Evolutionary conservation across 2,797 vertebrate genomes (phyloP).

Genomic region (Acanthopagrus latus): DNA sequence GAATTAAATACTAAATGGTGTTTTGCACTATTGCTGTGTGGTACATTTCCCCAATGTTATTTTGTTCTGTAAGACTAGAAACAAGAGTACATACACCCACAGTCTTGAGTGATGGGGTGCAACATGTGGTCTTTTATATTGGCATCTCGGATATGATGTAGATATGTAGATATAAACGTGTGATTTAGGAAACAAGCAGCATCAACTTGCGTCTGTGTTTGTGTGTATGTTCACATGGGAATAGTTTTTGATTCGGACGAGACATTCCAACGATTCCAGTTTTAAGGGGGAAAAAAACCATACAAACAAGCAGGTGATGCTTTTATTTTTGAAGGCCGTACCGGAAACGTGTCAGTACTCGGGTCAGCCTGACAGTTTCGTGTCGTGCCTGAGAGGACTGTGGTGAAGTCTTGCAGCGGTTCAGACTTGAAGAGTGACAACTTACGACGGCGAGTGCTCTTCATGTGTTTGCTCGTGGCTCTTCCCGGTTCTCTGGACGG

Average conservation of each 20-base stretch:
- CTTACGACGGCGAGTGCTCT: slow-evolving; percentile 65
- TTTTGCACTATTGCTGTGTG: no score
- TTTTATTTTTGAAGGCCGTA: slow-evolving; percentile 44
- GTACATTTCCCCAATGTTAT: no score
- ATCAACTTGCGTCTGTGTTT: no score
- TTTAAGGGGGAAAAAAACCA: no score
- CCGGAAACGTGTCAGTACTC: slow-evolving; percentile 3
- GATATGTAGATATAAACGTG: neutral
- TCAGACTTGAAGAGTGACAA: slow-evolving; percentile 69
- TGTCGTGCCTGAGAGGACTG: slow-evolving; percentile 62
- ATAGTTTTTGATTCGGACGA: no score
- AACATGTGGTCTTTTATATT: neutral
- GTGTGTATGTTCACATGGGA: no score
- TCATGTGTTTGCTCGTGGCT: slow-evolving; percentile 24
- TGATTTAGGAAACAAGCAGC: neutral
- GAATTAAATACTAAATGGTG: neutral
- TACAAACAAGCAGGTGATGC: neutral
- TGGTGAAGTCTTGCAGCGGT: slow-evolving; percentile 70
- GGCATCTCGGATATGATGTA: no score
- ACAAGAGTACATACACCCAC: no score
- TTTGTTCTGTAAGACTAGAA: neutral
- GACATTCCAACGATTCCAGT: no score
- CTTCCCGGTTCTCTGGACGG: slow-evolving; percentile 44
- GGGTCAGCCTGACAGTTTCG: neutral
- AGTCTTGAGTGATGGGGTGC: neutral